A percentile compares a stretch with the other conserved stretches of the same genome.
phyloP scores from a whole-genome alignment of 2,797 vertebrate genomes.

The Lepilemur ruficaudatus region DNA sequence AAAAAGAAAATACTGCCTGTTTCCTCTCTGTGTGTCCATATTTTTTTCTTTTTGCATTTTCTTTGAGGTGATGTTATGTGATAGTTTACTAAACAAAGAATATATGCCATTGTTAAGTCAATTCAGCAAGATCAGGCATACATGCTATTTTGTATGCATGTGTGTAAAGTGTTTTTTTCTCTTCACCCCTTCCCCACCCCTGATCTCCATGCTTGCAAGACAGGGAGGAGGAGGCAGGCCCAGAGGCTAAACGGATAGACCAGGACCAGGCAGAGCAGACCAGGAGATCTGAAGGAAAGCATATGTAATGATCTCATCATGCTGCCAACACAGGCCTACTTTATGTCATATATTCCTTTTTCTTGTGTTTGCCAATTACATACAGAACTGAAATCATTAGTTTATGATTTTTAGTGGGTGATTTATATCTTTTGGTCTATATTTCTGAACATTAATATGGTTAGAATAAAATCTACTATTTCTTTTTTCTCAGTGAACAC shows the following conservation, averaged over 20 bases:
- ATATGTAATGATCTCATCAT: background rate
- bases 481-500: background rate
- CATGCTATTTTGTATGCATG: background rate
- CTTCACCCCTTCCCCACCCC: background rate
- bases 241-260: rapidly evolving
- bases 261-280: background rate
- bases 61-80: background rate
- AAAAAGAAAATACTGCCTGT: background rate
- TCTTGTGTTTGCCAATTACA: background rate
- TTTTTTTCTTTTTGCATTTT: background rate
- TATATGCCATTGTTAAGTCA: background rate
- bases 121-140: background rate
- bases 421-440: background rate
- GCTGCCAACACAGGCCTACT: background rate
- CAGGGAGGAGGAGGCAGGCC: background rate
- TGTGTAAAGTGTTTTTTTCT: background rate
- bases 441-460: background rate
- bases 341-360: background rate
- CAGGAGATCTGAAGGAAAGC: background rate
- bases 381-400: background rate
- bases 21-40: background rate
- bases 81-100: background rate
- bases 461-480: background rate
- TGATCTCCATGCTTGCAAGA: background rate
- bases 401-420: background rate